A percentile compares a stretch with the other conserved stretches of the same genome.
phyloP scores from a whole-genome alignment of 2,113 vertebrate species.

The Toxostoma redivivum region DNA sequence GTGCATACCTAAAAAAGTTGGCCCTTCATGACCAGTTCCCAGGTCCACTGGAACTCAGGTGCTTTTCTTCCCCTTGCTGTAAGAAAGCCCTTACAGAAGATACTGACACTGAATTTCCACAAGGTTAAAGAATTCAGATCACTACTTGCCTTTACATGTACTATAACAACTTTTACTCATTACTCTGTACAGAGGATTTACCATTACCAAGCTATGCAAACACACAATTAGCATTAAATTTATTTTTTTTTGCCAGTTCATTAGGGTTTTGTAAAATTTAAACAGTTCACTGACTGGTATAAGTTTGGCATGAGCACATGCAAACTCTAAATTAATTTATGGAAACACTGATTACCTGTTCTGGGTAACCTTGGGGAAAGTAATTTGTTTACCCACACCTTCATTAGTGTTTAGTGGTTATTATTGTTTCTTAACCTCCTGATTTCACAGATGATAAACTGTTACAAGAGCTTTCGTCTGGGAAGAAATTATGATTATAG shows the following conservation, averaged over 20 bases:
- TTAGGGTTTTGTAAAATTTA: background rate
- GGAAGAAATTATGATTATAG: background rate
- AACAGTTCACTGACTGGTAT: accelerated
- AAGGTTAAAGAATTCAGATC: background rate
- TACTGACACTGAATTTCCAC: background rate
- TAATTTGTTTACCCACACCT: background rate
- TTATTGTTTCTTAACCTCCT: background rate
- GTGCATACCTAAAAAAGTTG: background rate
- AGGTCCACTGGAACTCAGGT: background rate
- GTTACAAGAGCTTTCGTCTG: background rate
- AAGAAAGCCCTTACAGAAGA: background rate
- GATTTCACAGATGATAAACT: background rate
- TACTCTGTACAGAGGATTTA: background rate
- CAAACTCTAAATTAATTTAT: background rate
- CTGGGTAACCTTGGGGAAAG: background rate
- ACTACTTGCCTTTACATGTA: background rate
- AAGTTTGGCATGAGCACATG: background rate
- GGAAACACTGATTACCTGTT: background rate
- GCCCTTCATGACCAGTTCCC: background rate
- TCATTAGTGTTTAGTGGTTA: background rate
- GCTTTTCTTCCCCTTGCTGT: background rate
- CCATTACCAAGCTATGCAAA: background rate
- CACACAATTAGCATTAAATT: background rate
- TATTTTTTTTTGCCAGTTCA: background rate
- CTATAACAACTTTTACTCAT: background rate